A percentile compares a stretch with the other conserved stretches of the same genome.
Evolutionary conservation across 2,113 vertebrate genomes (phyloP).

Genomic region (Vidua macroura): DNA sequence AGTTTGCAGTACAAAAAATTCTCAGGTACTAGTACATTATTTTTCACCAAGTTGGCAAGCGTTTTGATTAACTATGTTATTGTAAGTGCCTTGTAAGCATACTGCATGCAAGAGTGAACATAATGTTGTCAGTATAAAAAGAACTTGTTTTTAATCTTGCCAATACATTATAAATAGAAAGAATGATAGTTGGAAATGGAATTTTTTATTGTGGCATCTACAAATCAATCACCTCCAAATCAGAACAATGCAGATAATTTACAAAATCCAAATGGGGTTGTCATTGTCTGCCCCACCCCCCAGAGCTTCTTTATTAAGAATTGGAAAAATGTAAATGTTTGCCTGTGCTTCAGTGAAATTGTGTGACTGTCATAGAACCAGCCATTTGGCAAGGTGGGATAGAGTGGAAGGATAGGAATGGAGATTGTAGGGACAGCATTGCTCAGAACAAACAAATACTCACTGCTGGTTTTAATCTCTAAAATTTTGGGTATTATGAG

Average conservation of each 20-base stretch:
- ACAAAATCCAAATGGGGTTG: not conserved
- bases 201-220: not conserved
- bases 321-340: not conserved
- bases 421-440: not conserved
- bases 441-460: not conserved
- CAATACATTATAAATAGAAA: not conserved
- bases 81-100: not conserved
- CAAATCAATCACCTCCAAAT: not conserved
- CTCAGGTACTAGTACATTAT: not conserved
- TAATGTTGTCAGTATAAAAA: not conserved
- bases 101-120: not conserved
- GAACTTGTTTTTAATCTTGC: not conserved
- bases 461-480: not conserved
- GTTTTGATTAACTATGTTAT: not conserved
- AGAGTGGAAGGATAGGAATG: not conserved
- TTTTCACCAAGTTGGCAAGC: not conserved
- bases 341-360: not conserved
- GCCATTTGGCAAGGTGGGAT: not conserved
- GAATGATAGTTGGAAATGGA: not conserved
- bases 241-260: not conserved
- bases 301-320: not conserved
- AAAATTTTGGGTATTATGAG: not conserved
- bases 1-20: not conserved
- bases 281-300: accelerated
- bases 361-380: not conserved